Base-by-base conservation (phyloP, 64 coral and sea anemone genomes). In the Hydrozoanthus tunicans region DNA sequence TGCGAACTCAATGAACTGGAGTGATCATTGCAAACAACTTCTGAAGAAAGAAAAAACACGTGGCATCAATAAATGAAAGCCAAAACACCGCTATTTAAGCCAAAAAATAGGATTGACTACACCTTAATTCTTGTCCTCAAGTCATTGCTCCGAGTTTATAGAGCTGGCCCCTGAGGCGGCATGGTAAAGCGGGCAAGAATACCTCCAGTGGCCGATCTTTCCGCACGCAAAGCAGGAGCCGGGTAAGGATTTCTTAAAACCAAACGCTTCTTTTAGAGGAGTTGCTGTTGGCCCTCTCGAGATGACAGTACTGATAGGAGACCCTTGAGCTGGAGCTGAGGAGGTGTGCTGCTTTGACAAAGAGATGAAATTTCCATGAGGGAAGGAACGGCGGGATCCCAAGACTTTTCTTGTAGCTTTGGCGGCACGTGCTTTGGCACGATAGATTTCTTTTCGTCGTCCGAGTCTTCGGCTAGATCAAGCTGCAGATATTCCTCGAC, bases 21-120 rank as follows among this genome's bases (percentile, higher is more conserved):
- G 54, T n/a, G 32, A 43, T 43, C 32, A 43, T 43, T 43, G 32
- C 32, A 43, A 43, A 43, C 32, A 43, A 43, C 32, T 43, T 43
- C 32, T 43, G 32, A 43, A 43, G 32, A 43, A 43, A 43, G 32
- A 43, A 43, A 43, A 43, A 43, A 43, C 32, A 43, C 32, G 32
- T 43, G 32, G 32, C 32, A 43, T 43, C 32, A 43, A 43, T 43
- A 43, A 43, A 43, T 43, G 32, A 43, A 43, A 43, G 32, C 32
- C 32, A 43, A 43, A 43, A 43, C 0, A 43, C 32, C 32, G 32
- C 32, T 43, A 43, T 43, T 43, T 43, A 43, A 43, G 32, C 32
- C 11, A 74, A 89, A 79, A 67, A 91, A 80, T 53, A 26, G 24
- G 69, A 91, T 56, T 68, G 27, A 57, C 77, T 63, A 91, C 89